Base-by-base conservation (phyloP, 2,797 vertebrate species). In the Rhinogobio ventralis region DNA sequence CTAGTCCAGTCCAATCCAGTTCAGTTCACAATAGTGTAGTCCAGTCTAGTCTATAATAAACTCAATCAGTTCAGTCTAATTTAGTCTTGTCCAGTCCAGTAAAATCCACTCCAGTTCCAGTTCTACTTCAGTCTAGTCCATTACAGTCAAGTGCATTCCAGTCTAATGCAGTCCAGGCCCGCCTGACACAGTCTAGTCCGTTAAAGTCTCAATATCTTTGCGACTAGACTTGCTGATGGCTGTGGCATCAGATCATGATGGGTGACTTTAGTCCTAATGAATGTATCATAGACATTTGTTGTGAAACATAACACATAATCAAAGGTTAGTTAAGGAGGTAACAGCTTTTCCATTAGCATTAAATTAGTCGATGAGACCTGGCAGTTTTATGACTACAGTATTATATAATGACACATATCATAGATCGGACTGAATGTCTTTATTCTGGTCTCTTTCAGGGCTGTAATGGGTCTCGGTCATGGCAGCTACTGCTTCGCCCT, bases 401-500 rank as follows among this genome's bases (percentile, higher is more conserved):
- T 80, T 69, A 68, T 19, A 36, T 39, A 55, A 69, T 80, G 46
- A 53, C 46, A 69, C 30, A 19, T 7, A 25, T 80, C 46, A 53
- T 36, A 74, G 17, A 53, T 9, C 17, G 0, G 72, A 23, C 15
- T 36, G 11, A 33, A 19, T 73, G 77, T 69, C 68, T 87, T 46
- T 64, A 72, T 13, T 57, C 79, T n/a, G 87, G 73, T 67, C 53
- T 85, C 79, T 91, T n/a, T 13, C 93, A 98, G 97, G 91, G 93
- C 93, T 71, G 89, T 95, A 0, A 94, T 94, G 0, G 94, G 96
- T 0, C 89, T 99, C 82, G 90, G 96, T 46, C 97, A 96, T 0
- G 96, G 97, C 68, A 97, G 97, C 93, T 98, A 98, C 95, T 97
- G 96, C 90, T 94, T 98, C 0, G 98, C 96, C 0, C 89, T 99